These are phyloP conservation scores for Chrysogorgia sp. DNA, from an alignment of 92 coral and sea anemone genomes.

Conservation along the genomic window DNA sequence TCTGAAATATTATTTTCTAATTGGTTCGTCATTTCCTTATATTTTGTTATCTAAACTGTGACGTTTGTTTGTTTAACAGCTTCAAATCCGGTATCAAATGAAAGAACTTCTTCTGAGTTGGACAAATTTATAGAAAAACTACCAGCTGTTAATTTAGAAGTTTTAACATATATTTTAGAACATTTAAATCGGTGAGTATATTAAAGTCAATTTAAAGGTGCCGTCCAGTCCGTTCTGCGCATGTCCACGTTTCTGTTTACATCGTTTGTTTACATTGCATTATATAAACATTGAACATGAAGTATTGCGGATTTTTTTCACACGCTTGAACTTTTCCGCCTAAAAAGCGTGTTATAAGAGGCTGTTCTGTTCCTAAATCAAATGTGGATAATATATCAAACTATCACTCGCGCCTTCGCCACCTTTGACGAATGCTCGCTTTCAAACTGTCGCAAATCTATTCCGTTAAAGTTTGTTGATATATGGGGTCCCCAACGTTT, in stretches of 20 bases:
- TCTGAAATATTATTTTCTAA: neutral
- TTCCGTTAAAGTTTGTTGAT: too few species aligned
- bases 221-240: too few species aligned
- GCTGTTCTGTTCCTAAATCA: neutral
- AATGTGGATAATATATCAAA: too few species aligned
- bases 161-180: constrained; percentile 12
- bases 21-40: neutral
- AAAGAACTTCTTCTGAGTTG: neutral
- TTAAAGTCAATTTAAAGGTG: neutral
- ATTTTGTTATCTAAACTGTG: neutral
- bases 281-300: too few species aligned
- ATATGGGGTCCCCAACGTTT: too few species aligned
- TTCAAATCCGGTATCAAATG: neutral
- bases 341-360: neutral
- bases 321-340: too few species aligned
- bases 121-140: constrained; percentile 3
- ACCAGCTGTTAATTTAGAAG: constrained; percentile 1
- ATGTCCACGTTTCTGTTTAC: too few species aligned
- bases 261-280: too few species aligned
- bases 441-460: too few species aligned
- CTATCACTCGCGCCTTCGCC: too few species aligned
- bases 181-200: constrained; percentile 29
- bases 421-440: too few species aligned
- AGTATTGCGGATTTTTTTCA: too few species aligned
- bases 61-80: constrained; percentile 7